Evolutionary conservation across 2,888 invertebrate species (phyloP), one percentile per base, ranked within the genome.

Genomic region (Agrotis clavis): DNA sequence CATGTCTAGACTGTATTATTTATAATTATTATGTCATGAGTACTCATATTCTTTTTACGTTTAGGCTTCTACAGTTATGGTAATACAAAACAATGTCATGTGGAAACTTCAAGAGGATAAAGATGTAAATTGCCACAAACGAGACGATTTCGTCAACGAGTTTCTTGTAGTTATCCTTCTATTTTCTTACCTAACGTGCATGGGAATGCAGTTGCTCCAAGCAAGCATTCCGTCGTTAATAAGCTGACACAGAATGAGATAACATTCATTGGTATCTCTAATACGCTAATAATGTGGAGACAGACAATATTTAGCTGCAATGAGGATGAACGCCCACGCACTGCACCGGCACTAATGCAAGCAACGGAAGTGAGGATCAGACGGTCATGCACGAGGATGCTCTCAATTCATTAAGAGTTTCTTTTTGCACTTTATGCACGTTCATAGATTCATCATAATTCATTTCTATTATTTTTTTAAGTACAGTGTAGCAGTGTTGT

Each of bases 301-400:
- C 79, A 77, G 69, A 77, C 56, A 62, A 78, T 88, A 89, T 89
- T 92, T 91, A 90, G 78, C 87, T 82, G 83, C 89, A 95, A 94
- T 92, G 89, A 95, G 94, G 94, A 94, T 91, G 92, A 83, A 85
- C 93, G 90, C 95, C 95, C 85, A 94, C 87, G 71, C 67, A 60
- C 57, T 78, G 82, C 81, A 82, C 72, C 67, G 83, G 74, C 80
- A 83, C 78, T 84, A 88, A 87, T 87, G 89, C 86, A 86, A 85
- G 77, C 87, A 87, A 81, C 89, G 89, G 88, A 89, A 87, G 86
- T 84, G 86, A 87, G 83, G 86, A 88, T 88, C 88, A 90, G 90
- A 90, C 90, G 86, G 87, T 74, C 64, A 71, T 71, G 59, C 67
- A 74, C 30, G 51, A 74, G 68, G 77, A 84, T 85, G 77, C 60